Evolutionary conservation across 2,888 invertebrate species (phyloP).

Genomic region (Tanytarsus gracilentus): DNA sequence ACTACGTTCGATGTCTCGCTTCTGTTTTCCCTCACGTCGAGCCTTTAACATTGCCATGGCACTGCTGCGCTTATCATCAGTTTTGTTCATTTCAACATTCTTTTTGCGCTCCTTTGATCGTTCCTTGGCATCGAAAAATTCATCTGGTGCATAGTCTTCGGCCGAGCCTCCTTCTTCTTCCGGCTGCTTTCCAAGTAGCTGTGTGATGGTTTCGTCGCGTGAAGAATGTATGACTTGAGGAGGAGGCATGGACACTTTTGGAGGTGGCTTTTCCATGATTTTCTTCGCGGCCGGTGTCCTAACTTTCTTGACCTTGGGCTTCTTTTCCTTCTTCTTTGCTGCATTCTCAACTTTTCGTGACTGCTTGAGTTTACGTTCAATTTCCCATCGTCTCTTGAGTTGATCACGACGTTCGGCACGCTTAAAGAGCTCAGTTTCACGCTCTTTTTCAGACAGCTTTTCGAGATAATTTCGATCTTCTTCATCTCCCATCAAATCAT

Average conservation of each 20-base stretch:
- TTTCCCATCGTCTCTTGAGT: slow-evolving; percentile 91
- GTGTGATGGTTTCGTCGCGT: not conserved
- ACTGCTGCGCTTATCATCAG: slow-evolving; percentile 78
- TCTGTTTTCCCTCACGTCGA: slow-evolving; percentile 80
- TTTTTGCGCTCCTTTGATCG: slow-evolving; percentile 76
- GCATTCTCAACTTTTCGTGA: slow-evolving; percentile 68
- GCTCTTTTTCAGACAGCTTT: slow-evolving; percentile 90
- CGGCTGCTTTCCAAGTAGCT: slow-evolving; percentile 32
- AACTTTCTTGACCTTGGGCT: slow-evolving; percentile 41
- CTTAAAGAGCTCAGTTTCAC: slow-evolving; percentile 95
- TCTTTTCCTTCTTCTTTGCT: slow-evolving; percentile 46
- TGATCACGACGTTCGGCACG: slow-evolving; percentile 90
- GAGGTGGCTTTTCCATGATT: slow-evolving; percentile 40
- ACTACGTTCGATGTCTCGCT: slow-evolving; percentile 57
- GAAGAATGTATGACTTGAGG: slow-evolving; percentile 38
- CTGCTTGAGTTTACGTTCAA: slow-evolving; percentile 82
- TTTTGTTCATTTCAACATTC: slow-evolving; percentile 78
- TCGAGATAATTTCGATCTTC: slow-evolving; percentile 85
- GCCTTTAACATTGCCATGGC: slow-evolving; percentile 90
- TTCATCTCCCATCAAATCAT: slow-evolving; percentile 93
- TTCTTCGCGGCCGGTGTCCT: slow-evolving; percentile 50
- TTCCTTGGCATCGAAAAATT: slow-evolving; percentile 60
- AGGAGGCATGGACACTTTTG: slow-evolving; percentile 34
- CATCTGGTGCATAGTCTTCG: slow-evolving; percentile 30
- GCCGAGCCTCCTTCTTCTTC: slow-evolving; percentile 33